These are phyloP conservation scores for Blennius ocellaris DNA, from an alignment of 2,113 vertebrate genomes.

Conservation along the genomic window DNA sequence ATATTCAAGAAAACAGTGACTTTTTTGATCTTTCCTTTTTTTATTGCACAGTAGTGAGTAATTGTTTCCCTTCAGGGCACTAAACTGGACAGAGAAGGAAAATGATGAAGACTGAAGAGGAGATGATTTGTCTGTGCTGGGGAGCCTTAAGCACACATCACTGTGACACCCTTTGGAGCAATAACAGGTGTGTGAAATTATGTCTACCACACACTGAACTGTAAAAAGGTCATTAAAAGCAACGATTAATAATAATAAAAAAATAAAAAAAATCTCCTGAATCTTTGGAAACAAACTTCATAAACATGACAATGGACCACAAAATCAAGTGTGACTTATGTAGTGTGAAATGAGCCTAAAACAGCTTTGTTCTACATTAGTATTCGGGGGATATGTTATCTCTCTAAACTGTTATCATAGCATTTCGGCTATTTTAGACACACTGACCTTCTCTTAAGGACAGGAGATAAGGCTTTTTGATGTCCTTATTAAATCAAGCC, in stretches of 20 bases:
- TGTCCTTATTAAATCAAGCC: conserved; percentile 83
- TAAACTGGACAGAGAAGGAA: conserved; percentile 6
- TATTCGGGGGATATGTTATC: conserved; percentile 71
- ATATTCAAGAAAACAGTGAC: background rate
- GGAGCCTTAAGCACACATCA: conserved; percentile 9
- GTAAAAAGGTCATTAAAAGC: conserved; percentile 65
- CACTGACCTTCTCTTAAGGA: conserved; percentile 82
- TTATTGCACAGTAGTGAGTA: background rate
- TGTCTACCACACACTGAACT: conserved; percentile 30
- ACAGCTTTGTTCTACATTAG: conserved; percentile 68
- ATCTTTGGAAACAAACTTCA: conserved; percentile 65
- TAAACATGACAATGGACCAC: conserved; percentile 65
- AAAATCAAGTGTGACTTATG: conserved; percentile 73
- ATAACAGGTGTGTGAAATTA: conserved; percentile 6
- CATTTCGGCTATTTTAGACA: conserved; percentile 82
- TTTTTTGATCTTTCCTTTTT: background rate
- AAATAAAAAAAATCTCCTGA: conserved; percentile 66
- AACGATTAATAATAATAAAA: conserved; percentile 48
- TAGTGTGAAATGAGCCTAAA: conserved; percentile 76
- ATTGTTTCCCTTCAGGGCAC: background rate
- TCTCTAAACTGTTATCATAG: conserved; percentile 77
- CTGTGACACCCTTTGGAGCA: background rate
- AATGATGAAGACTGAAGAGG: background rate
- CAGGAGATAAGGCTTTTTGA: conserved; percentile 80
- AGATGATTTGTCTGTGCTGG: background rate